Evolutionary conservation across 2,797 vertebrate genomes (phyloP).

Genomic region (Hephaestus fuliginosus): DNA sequence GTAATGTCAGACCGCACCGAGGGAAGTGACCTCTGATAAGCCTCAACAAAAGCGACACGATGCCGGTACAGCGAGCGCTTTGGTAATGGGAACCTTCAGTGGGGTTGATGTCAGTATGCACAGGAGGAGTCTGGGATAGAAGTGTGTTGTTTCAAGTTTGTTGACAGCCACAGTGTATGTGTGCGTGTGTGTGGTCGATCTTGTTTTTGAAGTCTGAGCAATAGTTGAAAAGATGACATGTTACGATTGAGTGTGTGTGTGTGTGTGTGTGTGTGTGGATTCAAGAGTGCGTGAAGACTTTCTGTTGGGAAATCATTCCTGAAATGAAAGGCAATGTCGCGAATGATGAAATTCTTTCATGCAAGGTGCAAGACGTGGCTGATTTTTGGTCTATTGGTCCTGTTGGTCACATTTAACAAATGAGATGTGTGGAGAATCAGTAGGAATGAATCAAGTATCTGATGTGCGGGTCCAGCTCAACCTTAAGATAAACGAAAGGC

Average conservation of each 20-base stretch:
- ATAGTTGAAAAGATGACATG: conserved; percentile 74
- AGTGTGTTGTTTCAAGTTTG: conserved; percentile 63
- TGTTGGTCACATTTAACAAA: conserved; percentile 79
- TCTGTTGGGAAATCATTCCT: conserved; percentile 80
- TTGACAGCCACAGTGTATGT: conserved; percentile 43
- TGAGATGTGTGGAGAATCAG: conserved; percentile 71
- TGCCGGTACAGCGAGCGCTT: conserved; percentile 55
- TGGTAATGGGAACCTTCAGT: conserved; percentile 68
- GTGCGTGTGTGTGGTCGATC: conserved; percentile 53
- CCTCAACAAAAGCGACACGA: conserved; percentile 68
- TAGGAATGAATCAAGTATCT: conserved; percentile 63
- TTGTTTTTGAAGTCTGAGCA: conserved; percentile 70
- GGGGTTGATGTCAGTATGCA: conserved; percentile 59
- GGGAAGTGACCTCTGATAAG: conserved; percentile 72
- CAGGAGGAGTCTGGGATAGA: conserved; percentile 61
- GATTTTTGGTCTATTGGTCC: conserved; percentile 70
- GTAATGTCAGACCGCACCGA: conserved; percentile 61
- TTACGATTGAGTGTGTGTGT: conserved; percentile 58
- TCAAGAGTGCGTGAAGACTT: conserved; percentile 64
- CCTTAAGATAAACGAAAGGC: conserved; percentile 46
- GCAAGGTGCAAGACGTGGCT: conserved; percentile 75
- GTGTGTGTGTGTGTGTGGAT: conserved; percentile 30
- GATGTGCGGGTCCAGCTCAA: conserved; percentile 53
- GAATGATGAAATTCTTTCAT: conserved; percentile 84
- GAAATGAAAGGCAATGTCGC: conserved; percentile 79